Evolutionary conservation across 2,113 vertebrate species (phyloP).

Genomic region (Procavia capensis): DNA sequence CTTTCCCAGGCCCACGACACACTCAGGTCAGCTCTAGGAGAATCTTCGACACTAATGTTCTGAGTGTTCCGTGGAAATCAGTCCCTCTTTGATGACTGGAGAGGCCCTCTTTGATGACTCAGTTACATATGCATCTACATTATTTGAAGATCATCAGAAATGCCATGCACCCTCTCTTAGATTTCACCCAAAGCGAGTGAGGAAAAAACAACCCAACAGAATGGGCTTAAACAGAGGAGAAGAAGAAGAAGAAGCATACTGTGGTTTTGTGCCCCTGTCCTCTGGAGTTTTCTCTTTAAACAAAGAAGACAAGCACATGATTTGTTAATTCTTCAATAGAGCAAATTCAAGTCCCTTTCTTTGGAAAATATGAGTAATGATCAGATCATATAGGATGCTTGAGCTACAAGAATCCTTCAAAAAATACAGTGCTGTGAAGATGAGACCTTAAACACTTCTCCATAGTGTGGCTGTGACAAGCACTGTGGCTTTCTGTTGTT

Average conservation of each 20-base stretch:
- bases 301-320: not conserved
- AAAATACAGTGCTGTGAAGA: no score
- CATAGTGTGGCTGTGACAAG: accelerated
- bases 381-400: not conserved
- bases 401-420: not conserved
- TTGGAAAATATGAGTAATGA: accelerated
- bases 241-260: not conserved
- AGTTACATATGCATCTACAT: not conserved
- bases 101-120: not conserved
- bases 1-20: no score
- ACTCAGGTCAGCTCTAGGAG: not conserved
- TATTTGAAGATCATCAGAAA: not conserved
- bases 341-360: not conserved
- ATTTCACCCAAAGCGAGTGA: no score
- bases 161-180: no score
- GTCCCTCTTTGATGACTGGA: no score
- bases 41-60: not conserved
- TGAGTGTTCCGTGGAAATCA: not conserved
- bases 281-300: not conserved
- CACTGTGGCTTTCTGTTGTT: not conserved
- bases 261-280: accelerated
- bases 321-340: not conserved
- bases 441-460: accelerated
- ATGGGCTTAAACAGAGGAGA: not conserved
- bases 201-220: no score